Conservation (phyloP, 2,888 invertebrate genomes). For the Amiota minor region DNA sequence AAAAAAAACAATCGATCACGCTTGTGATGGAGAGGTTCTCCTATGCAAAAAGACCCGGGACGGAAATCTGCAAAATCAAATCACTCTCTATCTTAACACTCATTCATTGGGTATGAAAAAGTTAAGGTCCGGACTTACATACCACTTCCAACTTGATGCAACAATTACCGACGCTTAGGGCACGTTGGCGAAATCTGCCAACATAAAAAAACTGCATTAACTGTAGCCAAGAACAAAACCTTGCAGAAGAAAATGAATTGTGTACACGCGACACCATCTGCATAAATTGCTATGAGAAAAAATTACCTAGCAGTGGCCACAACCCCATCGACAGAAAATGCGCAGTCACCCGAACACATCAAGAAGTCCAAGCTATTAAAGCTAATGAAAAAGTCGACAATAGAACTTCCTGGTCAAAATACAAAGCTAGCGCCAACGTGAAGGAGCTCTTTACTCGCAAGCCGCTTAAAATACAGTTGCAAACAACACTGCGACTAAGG, state of each 20-base stretch:
- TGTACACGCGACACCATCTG: not conserved
- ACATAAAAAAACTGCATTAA: not conserved
- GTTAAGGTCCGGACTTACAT: not conserved
- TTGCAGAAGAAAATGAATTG: not conserved
- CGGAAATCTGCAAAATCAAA: too few species aligned
- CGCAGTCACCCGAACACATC: too few species aligned
- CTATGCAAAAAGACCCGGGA: too few species aligned
- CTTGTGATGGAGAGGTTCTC: too few species aligned
- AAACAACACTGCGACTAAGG: too few species aligned
- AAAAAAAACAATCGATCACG: too few species aligned
- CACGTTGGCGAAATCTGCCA: not conserved
- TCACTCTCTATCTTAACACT: not conserved
- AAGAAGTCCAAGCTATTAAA: too few species aligned
- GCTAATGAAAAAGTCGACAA: too few species aligned
- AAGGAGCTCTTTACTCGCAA: too few species aligned
- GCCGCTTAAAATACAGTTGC: too few species aligned
- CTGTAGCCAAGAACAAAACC: not conserved
- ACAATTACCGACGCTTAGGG: not conserved
- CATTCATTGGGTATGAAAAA: not conserved
- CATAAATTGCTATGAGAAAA: not conserved
- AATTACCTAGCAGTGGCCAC: not conserved
- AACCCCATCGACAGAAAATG: not conserved
- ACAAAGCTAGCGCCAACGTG: too few species aligned
- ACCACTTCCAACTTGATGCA: not conserved
- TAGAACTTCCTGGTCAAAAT: not conserved